A percentile compares a stretch with the other conserved stretches of the same genome.
phyloP scores from a whole-genome alignment of 2,888 invertebrate genomes.

The Drosophila quinaria region DNA sequence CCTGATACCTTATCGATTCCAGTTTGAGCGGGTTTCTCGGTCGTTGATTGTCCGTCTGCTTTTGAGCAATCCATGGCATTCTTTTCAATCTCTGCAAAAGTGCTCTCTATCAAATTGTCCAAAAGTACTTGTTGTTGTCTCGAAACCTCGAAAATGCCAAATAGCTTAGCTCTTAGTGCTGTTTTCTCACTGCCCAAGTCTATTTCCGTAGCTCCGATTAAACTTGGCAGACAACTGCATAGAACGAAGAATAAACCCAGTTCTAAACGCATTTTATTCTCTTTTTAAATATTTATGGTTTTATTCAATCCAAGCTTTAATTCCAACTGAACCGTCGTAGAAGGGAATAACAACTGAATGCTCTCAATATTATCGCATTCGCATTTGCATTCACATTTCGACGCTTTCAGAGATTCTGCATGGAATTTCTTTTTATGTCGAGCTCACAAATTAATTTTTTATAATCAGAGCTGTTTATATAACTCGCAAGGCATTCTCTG shows the following conservation, averaged over 20 bases:
- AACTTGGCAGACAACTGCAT: neutral
- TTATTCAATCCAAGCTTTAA: neutral
- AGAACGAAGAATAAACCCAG: neutral
- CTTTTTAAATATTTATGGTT: neutral
- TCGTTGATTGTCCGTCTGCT: neutral
- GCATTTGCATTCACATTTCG: neutral
- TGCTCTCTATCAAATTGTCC: neutral
- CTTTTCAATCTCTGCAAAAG: neutral
- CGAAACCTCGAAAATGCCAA: neutral
- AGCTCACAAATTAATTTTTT: no score
- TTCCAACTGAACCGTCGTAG: neutral
- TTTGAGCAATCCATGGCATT: neutral
- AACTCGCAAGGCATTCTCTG: neutral
- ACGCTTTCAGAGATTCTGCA: neutral
- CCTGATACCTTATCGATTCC: conserved; percentile 1
- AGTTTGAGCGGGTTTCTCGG: neutral
- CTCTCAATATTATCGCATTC: neutral
- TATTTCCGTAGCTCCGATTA: neutral
- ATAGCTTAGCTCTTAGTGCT: neutral
- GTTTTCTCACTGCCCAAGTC: neutral
- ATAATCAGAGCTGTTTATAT: neutral
- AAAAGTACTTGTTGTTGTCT: neutral
- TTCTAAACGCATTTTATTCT: neutral
- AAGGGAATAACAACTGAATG: neutral
- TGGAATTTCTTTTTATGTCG: neutral